Evolutionary conservation across 2,113 vertebrate genomes (phyloP).

Genomic region (Ancistrus triradiatus): DNA sequence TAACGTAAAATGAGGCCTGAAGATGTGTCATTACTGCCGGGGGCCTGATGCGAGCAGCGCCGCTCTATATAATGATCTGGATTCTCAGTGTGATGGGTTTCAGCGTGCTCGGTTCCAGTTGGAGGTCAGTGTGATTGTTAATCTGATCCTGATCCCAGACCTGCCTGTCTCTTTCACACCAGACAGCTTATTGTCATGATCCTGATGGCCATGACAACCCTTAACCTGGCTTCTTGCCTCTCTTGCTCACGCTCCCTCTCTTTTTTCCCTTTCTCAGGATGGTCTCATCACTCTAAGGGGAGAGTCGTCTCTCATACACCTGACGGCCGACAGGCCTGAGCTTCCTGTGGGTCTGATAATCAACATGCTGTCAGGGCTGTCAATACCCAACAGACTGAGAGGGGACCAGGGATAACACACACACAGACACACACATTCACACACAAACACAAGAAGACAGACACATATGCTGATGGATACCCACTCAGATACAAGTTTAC

Average conservation of each 20-base stretch:
- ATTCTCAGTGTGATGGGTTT: conserved; percentile 39
- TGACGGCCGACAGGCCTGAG: conserved; percentile 88
- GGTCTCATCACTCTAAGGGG: conserved; percentile 80
- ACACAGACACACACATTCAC: conserved; percentile 39
- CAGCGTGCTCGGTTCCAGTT: conserved; percentile 35
- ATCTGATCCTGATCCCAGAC: conserved; percentile 66
- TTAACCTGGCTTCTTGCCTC: conserved; percentile 53
- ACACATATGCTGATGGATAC: conserved; percentile 32
- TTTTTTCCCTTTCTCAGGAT: conserved; percentile 59
- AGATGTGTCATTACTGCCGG: conserved; percentile 25
- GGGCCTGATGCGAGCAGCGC: conserved; percentile 29
- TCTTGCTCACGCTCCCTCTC: conserved; percentile 22
- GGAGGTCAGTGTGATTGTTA: conserved; percentile 54
- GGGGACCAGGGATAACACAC: conserved; percentile 36
- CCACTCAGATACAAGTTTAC: conserved; percentile 32
- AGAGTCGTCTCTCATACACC: conserved; percentile 68
- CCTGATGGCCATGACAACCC: conserved; percentile 73
- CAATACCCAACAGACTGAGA: conserved; percentile 86
- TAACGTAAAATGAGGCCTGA: conserved; percentile 38
- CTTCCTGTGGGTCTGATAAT: conserved; percentile 93
- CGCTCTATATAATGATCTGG: conserved; percentile 40
- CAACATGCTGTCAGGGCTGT: conserved; percentile 93
- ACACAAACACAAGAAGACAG: conserved; percentile 11
- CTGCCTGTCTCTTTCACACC: conserved; percentile 60
- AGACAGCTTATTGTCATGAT: conserved; percentile 69